A percentile compares a stretch with the other conserved stretches of the same genome.
These are phyloP conservation scores for Mactra quadrangularis DNA, from an alignment of 1,140 invertebrate species.

Conservation along the genomic window DNA sequence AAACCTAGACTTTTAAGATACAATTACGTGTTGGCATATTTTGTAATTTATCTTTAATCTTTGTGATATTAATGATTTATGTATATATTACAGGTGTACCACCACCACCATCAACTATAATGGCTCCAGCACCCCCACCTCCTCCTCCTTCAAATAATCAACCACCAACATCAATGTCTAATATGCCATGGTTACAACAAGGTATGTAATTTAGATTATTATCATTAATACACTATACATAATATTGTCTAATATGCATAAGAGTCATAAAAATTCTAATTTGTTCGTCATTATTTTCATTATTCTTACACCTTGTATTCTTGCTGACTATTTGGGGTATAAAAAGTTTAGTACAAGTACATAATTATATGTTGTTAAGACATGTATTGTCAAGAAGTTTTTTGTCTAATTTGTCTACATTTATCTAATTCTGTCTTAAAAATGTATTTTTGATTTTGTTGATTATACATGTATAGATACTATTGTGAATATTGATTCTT, in stretches of 20 bases:
- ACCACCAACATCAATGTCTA: slow-evolving; percentile 62
- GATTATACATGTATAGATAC: too few relatives aligned
- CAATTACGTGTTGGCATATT: not conserved
- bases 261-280: not conserved
- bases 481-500: too few relatives aligned
- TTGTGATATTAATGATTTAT: not conserved
- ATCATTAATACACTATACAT: not conserved
- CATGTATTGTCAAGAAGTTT: too few relatives aligned
- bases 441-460: too few relatives aligned
- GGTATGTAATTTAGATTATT: slow-evolving; percentile 31
- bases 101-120: slow-evolving; percentile 74
- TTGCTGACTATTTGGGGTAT: not conserved
- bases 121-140: slow-evolving; percentile 76
- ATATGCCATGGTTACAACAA: slow-evolving; percentile 77
- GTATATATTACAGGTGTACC: slow-evolving; percentile 67
- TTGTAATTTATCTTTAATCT: not conserved
- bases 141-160: slow-evolving; percentile 75
- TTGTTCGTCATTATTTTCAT: not conserved
- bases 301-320: not conserved
- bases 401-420: too few relatives aligned
- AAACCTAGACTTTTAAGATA: not conserved
- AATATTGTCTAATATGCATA: not conserved
- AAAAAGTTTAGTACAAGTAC: too few relatives aligned
- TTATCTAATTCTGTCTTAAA: too few relatives aligned
- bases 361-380: too few relatives aligned